Percentiles rank a stretch among this genome's conserved stretches.
phyloP scores from a whole-genome alignment of 2,797 vertebrate species.

The Squalus acanthias region DNA sequence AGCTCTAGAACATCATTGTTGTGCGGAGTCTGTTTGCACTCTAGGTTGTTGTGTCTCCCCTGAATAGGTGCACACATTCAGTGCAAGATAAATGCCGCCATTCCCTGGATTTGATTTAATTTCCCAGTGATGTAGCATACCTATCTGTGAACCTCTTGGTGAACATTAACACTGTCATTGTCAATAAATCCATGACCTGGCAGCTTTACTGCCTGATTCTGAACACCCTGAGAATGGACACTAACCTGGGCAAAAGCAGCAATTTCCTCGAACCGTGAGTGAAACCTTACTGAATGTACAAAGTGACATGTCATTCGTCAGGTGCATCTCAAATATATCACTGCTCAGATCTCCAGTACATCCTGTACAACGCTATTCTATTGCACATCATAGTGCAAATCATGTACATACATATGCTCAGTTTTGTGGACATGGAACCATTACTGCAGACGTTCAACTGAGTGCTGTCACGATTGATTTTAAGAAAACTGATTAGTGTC shows the following conservation, averaged over 20 bases:
- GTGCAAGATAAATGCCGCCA: neutral
- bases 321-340: neutral
- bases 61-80: neutral
- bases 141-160: neutral
- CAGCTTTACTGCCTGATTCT: neutral
- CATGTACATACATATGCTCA: neutral
- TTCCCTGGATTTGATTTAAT: neutral
- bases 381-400: too few relatives aligned
- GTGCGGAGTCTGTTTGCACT: neutral
- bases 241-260: neutral
- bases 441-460: neutral
- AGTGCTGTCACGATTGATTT: neutral
- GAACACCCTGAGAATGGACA: neutral
- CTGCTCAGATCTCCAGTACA: neutral
- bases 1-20: neutral
- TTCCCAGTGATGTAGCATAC: neutral
- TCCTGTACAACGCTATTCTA: neutral
- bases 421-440: constrained; percentile 6
- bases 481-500: neutral
- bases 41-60: neutral
- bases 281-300: neutral
- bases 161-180: neutral
- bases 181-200: neutral
- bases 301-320: neutral
- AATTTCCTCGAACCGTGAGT: neutral